Percentiles rank a stretch among this genome's conserved stretches.
Evolutionary conservation across 2,888 invertebrate species (phyloP).

Genomic region (Tenthredo notha): DNA sequence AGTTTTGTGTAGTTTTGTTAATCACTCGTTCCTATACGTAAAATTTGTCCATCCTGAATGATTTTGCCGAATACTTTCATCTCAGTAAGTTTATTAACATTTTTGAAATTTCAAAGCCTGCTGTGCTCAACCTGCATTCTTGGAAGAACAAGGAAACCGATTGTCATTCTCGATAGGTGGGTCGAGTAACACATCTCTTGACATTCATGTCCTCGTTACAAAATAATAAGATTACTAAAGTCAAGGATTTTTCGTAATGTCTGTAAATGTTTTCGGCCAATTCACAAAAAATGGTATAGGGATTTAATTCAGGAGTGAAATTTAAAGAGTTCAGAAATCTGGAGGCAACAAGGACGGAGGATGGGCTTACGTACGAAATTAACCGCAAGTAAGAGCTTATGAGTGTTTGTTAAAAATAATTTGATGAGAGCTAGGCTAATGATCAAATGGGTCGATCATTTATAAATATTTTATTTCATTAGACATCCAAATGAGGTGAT

Average conservation of each 20-base stretch:
- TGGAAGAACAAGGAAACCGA: not conserved
- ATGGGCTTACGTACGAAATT: constrained; percentile 56
- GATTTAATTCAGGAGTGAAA: not conserved
- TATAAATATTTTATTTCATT: not conserved
- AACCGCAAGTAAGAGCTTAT: constrained; percentile 57
- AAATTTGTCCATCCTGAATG: constrained; percentile 35
- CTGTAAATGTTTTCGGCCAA: constrained; percentile 16
- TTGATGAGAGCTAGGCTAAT: not conserved
- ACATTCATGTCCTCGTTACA: not conserved
- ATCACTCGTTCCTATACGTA: not conserved
- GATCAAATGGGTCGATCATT: not conserved
- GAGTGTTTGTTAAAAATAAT: not conserved
- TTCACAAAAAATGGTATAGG: constrained; percentile 33
- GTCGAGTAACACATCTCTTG: not conserved
- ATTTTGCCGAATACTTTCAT: constrained; percentile 6
- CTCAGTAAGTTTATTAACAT: not conserved
- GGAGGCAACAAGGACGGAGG: constrained; percentile 59
- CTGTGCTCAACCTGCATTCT: not conserved
- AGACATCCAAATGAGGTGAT: constrained; percentile 38
- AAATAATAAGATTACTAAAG: constrained; percentile 28
- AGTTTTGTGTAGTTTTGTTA: constrained; percentile 1
- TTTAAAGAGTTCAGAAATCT: constrained; percentile 59
- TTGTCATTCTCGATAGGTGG: constrained; percentile 21
- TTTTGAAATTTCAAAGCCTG: constrained; percentile 21
- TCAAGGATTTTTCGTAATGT: constrained; percentile 26